Conservation (phyloP, 2,797 vertebrate species). For the Emys orbicularis region DNA sequence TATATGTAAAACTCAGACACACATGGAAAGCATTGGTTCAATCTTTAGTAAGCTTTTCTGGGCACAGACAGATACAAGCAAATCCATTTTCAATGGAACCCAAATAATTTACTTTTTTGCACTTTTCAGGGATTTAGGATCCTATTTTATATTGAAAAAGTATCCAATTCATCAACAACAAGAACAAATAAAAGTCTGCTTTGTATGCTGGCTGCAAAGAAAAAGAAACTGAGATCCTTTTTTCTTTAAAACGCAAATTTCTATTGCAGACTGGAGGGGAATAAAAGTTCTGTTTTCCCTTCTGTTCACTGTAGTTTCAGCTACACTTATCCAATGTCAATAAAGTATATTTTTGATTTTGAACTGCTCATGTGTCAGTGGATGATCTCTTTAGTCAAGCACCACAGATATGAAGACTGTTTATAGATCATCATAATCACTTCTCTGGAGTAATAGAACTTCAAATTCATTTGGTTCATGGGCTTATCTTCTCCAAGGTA, state of each 20-base stretch:
- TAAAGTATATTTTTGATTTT: slow-evolving; percentile 5
- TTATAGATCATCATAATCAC: slow-evolving; percentile 33
- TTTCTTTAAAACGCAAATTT: slow-evolving; percentile 23
- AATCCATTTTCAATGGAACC: slow-evolving; percentile 9
- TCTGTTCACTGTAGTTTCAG: slow-evolving; percentile 4
- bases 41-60: slow-evolving; percentile 4
- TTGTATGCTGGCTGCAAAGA: background rate
- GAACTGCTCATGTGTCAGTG: slow-evolving; percentile 29
- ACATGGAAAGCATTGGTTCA: slow-evolving; percentile 32
- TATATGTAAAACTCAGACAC: slow-evolving; percentile 43
- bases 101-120: slow-evolving; percentile 29
- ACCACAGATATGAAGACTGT: slow-evolving; percentile 29
- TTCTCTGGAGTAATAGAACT: slow-evolving; percentile 20
- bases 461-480: background rate
- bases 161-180: background rate
- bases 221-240: slow-evolving; percentile 36
- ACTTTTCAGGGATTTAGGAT: background rate
- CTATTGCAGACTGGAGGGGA: slow-evolving; percentile 11
- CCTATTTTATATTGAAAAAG: background rate
- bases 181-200: background rate
- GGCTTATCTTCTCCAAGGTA: background rate
- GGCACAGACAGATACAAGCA: background rate
- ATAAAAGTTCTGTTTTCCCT: slow-evolving; percentile 64
- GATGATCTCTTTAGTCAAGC: slow-evolving; percentile 54
- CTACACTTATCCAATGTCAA: slow-evolving; percentile 55